These are phyloP conservation scores for Neria commutata DNA, from an alignment of 2,888 invertebrate genomes.

Conservation along the genomic window DNA sequence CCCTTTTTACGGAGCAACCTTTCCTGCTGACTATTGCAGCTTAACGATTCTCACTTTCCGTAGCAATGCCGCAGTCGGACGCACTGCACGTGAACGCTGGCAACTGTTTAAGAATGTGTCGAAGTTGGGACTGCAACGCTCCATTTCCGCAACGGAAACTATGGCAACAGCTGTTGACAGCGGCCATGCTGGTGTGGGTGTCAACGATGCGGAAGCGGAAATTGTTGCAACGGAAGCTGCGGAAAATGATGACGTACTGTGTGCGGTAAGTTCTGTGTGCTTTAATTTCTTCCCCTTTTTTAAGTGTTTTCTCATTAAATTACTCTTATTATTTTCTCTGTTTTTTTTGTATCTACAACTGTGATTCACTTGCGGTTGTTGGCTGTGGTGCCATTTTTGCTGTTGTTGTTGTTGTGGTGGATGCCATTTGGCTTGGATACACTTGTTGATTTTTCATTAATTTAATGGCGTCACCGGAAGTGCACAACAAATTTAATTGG, in stretches of 20 bases:
- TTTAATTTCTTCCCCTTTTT: neutral
- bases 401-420: constrained; percentile 1
- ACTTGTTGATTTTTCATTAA: constrained; percentile 11
- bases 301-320: neutral
- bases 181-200: constrained; percentile 17
- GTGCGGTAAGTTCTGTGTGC: constrained; percentile 34
- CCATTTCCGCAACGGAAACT: constrained; percentile 39
- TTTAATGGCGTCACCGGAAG: neutral
- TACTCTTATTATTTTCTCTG: neutral
- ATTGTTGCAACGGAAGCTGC: constrained; percentile 9
- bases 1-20: neutral
- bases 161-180: constrained; percentile 24
- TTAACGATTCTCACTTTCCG: constrained; percentile 8
- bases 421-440: neutral
- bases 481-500: neutral
- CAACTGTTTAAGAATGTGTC: constrained; percentile 59
- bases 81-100: constrained; percentile 65
- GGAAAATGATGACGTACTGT: constrained; percentile 38
- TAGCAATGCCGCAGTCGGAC: constrained; percentile 34
- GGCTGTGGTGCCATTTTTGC: too few relatives aligned
- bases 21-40: too few relatives aligned
- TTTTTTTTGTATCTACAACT: neutral
- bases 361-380: neutral
- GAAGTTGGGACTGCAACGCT: constrained; percentile 57
- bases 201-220: constrained; percentile 34